These are phyloP conservation scores for Antedon mediterranea DNA, from an alignment of 53 echinoderm and acorn worm genomes.

Conservation along the genomic window DNA sequence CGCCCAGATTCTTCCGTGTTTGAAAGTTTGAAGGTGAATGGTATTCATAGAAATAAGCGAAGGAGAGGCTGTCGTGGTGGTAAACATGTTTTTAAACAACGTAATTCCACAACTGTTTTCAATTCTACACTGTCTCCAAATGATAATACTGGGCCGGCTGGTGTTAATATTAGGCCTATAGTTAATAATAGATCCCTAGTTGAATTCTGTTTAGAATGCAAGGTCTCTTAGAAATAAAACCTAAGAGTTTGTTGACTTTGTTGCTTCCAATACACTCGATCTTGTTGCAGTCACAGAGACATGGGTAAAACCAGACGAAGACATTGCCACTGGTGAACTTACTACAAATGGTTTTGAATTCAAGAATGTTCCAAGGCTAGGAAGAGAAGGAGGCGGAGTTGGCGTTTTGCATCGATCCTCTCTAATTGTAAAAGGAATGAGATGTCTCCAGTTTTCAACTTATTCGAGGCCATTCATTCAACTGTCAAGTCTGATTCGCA, in stretches of 20 bases:
- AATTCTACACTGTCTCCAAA: not conserved
- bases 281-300: not conserved
- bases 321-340: not conserved
- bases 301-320: not conserved
- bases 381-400: not conserved
- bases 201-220: too few species aligned
- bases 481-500: not conserved
- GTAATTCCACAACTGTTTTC: not conserved
- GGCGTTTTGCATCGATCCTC: not conserved
- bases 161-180: too few species aligned
- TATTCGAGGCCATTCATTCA: not conserved
- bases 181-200: not conserved
- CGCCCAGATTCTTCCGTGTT: not conserved
- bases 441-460: not conserved
- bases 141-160: too few species aligned
- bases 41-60: not conserved
- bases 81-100: not conserved
- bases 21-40: not conserved
- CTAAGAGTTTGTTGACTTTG: not conserved
- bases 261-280: not conserved
- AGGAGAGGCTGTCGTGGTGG: not conserved
- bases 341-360: not conserved
- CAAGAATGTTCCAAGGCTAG: not conserved
- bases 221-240: not conserved
- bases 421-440: not conserved